These are phyloP conservation scores for Stegodyphus dumicola DNA, from an alignment of 1,140 invertebrate species.

Conservation along the genomic window DNA sequence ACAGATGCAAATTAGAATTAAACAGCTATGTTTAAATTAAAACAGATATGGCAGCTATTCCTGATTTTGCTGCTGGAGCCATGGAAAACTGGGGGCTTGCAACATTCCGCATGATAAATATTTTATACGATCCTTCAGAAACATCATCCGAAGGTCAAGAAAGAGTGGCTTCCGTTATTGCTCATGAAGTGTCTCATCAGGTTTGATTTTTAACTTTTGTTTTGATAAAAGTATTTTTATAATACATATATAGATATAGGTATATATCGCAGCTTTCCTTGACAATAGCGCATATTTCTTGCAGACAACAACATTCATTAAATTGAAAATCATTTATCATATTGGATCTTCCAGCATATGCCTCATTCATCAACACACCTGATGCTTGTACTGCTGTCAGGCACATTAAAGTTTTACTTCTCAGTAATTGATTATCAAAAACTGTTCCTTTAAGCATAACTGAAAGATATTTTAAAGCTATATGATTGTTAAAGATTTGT, in stretches of 20 bases:
- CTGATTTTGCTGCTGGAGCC: conserved; percentile 94
- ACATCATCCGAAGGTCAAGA: conserved; percentile 80
- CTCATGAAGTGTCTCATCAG: conserved; percentile 80
- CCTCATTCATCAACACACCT: too few relatives aligned
- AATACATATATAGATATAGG: not conserved
- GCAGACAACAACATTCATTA: too few relatives aligned
- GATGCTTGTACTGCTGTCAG: too few relatives aligned
- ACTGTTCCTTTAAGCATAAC: too few relatives aligned
- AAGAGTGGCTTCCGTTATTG: conserved; percentile 80
- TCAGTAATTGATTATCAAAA: too few relatives aligned
- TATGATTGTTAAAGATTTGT: too few relatives aligned
- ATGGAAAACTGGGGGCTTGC: conserved; percentile 97
- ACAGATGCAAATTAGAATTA: not conserved
- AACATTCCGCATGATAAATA: conserved; percentile 79
- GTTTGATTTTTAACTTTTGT: conserved; percentile 9
- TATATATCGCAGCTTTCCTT: not conserved
- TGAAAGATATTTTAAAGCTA: too few relatives aligned
- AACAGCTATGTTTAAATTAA: not conserved
- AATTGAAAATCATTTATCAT: too few relatives aligned
- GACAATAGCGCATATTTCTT: not conserved
- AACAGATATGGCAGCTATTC: conserved; percentile 90
- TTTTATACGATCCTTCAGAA: conserved; percentile 77
- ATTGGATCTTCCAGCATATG: too few relatives aligned
- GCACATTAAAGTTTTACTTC: too few relatives aligned
- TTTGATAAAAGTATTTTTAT: not conserved